A percentile compares a stretch with the other conserved stretches of the same genome.
phyloP scores from a whole-genome alignment of 2,888 invertebrate genomes.

The Carpatolechia fugitivella region DNA sequence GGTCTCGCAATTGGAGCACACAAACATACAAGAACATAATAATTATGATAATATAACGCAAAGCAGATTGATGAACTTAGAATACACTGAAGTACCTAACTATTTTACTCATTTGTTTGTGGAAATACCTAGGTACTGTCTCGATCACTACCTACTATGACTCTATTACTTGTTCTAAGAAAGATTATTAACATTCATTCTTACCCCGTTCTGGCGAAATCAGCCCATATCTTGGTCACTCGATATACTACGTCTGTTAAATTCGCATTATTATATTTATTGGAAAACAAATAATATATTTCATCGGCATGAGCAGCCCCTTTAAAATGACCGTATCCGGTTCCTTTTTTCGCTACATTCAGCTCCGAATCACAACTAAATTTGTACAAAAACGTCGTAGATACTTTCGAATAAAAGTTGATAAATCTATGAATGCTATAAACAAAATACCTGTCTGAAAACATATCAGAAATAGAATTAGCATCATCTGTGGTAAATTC shows the following conservation, averaged over 20 bases:
- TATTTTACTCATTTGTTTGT: too few relatives aligned
- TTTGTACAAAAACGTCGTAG: slow-evolving; percentile 30
- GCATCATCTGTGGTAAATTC: slow-evolving; percentile 11
- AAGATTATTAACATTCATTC: slow-evolving; percentile 4
- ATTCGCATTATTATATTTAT: slow-evolving; percentile 31
- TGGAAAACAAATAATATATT: slow-evolving; percentile 51
- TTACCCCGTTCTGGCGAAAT: slow-evolving; percentile 62
- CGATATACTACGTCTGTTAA: slow-evolving; percentile 39
- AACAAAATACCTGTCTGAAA: slow-evolving; percentile 26
- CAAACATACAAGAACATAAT: too few relatives aligned
- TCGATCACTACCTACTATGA: too few relatives aligned
- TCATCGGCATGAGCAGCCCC: slow-evolving; percentile 61
- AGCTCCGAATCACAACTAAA: slow-evolving; percentile 34
- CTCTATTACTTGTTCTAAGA: too few relatives aligned
- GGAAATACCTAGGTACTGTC: too few relatives aligned
- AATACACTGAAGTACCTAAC: too few relatives aligned
- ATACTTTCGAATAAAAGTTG: slow-evolving; percentile 19
- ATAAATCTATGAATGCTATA: slow-evolving; percentile 27
- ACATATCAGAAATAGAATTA: slow-evolving; percentile 13
- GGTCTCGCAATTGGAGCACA: too few relatives aligned
- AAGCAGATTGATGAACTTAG: too few relatives aligned
- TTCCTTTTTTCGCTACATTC: slow-evolving; percentile 29
- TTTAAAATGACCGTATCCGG: slow-evolving; percentile 23
- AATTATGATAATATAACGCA: too few relatives aligned
- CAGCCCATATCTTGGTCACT: slow-evolving; percentile 57